Base-by-base conservation (phyloP, 2,797 vertebrate genomes). In the Melanotaenia maccullochi region DNA sequence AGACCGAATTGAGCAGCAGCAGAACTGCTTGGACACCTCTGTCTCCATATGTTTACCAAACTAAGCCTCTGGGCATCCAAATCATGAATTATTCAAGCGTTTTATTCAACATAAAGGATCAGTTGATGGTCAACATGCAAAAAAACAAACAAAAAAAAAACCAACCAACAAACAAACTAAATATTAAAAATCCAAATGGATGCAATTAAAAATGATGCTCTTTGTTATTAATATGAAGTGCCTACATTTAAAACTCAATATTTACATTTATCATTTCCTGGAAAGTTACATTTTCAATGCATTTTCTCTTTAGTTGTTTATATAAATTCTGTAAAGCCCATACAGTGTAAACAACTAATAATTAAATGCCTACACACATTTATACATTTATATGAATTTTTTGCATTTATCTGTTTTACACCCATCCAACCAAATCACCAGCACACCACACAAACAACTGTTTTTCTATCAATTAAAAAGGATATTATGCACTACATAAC, bases 71-170 rank as follows among this genome's bases (percentile, higher is more conserved):
- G 71, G 63, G 71, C 65, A 61, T 85, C 70, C 65, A 79, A 81
- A 5, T 54, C 65, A 90, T 93, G 82, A 86, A 91, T 92, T 85
- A 90, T 92, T 91, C 81, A 91, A 70, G 61, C 1, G 0, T 65
- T 16, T 57, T 79, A 68, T 90, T 90, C 87, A 87, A 79, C 80
- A 90, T 89, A 73, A 77, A 80, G 58, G 62, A 73, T 78, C 36
- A 30, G 16, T 77, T 79, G 75, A 73, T 83, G 71, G 74, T 82
- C 66, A 75, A 83, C 64, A 60, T 56, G 79, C 69, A 59, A 60
- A 68, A 73, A 35, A 49, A 14, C 13, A 40, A 40, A 40, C 13
- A 40, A 40, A 13, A 13, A 3, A 4, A 0, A 13, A 42, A 16
- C 14, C 18, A 42, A 1, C 13, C 4, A 42, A 18, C 9, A 9